Base-by-base conservation (phyloP, 2,797 vertebrate genomes). In the Mus caroli region DNA sequence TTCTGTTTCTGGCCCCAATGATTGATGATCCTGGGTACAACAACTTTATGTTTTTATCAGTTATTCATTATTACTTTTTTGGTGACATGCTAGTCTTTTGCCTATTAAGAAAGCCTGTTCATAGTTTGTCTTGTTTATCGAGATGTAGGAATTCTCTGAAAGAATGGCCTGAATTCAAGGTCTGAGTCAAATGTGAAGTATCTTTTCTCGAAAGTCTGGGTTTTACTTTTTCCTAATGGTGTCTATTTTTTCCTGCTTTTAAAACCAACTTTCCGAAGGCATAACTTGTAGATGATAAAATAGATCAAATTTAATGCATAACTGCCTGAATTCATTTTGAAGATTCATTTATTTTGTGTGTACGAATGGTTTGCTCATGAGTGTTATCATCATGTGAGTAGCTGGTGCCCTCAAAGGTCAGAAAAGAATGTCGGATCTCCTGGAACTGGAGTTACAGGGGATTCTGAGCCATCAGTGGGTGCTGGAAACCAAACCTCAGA, bases 231-330 rank as follows among this genome's bases (percentile, higher is more conserved):
- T 73, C 88, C 93, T 71, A 82, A 64, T 37, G 40, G 19, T 26
- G 46, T 71, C 28, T 73, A 24, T 46, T 69, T 67, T 67, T 94
- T 73, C 10, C 60, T 54, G 7, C 26, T 52, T 52, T 92, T 90
- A 85, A 40, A 78, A 56, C 56, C n/a, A 80, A 60, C 43, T 62
- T 91, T 54, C 73, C 46, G 64, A 78, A 90, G 77, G 75, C 83
- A 54, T 26, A 92, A 82, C 84, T 92, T 56, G 54, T 79, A 80
- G 50, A 62, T 10, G 64, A 88, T 50, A 94, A 79, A 78, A 79
- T 24, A 7, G 19, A 88, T 69, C 31, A 69, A 88, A 80, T 56
- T 92, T 50, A 73, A 50, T 43, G 22, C 37, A 75, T 9, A 71
- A 26, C 31, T 69, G 20, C 34, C 52, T 26, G 34, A 31, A n/a